phyloP scores from a whole-genome alignment of 1,140 invertebrate species.

The Probaryconus sp. region DNA sequence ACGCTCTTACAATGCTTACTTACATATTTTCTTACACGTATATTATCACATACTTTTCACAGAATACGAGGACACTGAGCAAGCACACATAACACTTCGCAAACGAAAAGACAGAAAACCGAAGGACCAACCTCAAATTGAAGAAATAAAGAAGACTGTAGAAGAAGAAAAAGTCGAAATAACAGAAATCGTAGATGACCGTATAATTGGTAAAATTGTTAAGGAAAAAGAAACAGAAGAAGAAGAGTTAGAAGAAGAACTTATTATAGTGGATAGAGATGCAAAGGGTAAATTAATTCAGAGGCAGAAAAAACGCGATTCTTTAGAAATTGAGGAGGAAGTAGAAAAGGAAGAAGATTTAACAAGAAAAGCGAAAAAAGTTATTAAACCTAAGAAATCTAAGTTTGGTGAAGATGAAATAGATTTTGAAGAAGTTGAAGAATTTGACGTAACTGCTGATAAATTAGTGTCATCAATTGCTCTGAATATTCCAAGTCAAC shows the following conservation, averaged over 20 bases:
- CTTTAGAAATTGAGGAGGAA: conserved; percentile 65
- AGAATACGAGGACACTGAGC: conserved; percentile 79
- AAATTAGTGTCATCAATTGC: conserved; percentile 61
- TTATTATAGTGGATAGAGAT: conserved; percentile 72
- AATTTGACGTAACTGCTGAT: conserved; percentile 69
- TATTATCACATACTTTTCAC: conserved; percentile 78
- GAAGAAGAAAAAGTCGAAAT: conserved; percentile 71
- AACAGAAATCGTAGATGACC: conserved; percentile 65
- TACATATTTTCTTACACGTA: conserved; percentile 68
- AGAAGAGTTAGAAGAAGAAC: conserved; percentile 69
- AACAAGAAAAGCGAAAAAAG: conserved; percentile 59
- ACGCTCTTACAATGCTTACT: conserved; percentile 19
- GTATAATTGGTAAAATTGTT: conserved; percentile 29
- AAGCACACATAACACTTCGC: conserved; percentile 76
- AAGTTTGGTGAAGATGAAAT: conserved; percentile 66
- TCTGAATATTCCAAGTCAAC: conserved; percentile 74
- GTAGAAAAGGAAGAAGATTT: conserved; percentile 57
- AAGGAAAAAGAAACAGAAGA: conserved; percentile 31
- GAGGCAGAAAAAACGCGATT: conserved; percentile 68
- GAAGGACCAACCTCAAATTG: conserved; percentile 68
- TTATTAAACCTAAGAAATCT: conserved; percentile 66
- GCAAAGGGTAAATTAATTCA: conserved; percentile 68
- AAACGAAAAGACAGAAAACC: conserved; percentile 74
- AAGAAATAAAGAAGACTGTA: conserved; percentile 67
- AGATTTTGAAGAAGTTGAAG: conserved; percentile 74